These are phyloP conservation scores for Stenotaenia linearis DNA, from an alignment of 2,888 invertebrate genomes.

Conservation along the genomic window DNA sequence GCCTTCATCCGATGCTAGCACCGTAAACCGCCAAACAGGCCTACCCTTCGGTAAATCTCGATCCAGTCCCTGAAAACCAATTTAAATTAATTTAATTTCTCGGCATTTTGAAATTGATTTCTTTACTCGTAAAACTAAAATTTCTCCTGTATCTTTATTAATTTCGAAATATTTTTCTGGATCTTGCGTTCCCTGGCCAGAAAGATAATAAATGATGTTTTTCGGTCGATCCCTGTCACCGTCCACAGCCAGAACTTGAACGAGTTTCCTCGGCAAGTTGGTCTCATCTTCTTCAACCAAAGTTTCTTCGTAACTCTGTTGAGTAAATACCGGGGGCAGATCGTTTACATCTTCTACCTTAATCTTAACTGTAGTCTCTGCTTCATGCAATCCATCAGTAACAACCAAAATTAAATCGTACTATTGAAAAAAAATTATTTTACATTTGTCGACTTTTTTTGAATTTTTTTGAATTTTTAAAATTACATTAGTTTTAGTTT, in stretches of 20 bases:
- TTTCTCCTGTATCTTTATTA: constrained; percentile 88
- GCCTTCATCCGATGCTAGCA: constrained; percentile 75
- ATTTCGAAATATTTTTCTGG: constrained; percentile 73
- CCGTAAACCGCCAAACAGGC: constrained; percentile 64
- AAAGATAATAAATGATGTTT: constrained; percentile 42
- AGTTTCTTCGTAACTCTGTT: constrained; percentile 64
- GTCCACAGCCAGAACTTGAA: constrained; percentile 46
- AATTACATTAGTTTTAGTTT: constrained; percentile 56
- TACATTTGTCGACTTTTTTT: neutral
- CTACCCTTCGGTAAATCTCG: constrained; percentile 83
- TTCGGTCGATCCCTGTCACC: constrained; percentile 44
- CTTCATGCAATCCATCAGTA: constrained; percentile 75
- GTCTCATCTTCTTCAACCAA: constrained; percentile 67
- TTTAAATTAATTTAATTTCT: neutral
- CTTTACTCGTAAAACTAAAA: constrained; percentile 84
- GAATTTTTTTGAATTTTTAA: neutral
- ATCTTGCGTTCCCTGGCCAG: constrained; percentile 34
- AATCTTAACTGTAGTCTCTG: constrained; percentile 75
- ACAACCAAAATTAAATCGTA: constrained; percentile 78
- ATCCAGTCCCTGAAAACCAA: constrained; percentile 63
- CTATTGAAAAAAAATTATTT: constrained; percentile 47
- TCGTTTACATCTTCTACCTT: constrained; percentile 87
- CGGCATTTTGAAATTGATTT: neutral
- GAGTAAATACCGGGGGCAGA: constrained; percentile 75
- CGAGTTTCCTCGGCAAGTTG: constrained; percentile 40